Percentiles rank a stretch among this genome's conserved stretches.
These are phyloP conservation scores for Terrapene triunguis DNA, from an alignment of 2,113 vertebrate species.

Conservation along the genomic window DNA sequence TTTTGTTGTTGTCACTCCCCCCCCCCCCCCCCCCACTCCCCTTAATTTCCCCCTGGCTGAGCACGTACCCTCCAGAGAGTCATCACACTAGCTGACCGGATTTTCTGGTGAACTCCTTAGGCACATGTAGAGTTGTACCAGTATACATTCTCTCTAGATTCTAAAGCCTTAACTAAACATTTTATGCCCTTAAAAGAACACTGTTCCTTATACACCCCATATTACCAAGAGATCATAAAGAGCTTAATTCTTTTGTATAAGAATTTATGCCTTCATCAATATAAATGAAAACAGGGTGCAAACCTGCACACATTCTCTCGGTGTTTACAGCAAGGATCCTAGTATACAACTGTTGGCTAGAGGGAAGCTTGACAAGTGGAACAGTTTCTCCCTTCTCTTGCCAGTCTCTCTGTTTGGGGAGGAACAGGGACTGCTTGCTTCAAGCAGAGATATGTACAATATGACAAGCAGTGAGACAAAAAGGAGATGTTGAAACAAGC, in stretches of 20 bases:
- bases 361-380: conserved; percentile 7
- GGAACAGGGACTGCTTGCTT: not conserved
- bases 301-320: not conserved
- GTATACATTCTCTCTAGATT: not conserved
- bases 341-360: not conserved
- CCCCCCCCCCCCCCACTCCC: too few relatives aligned
- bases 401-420: not conserved
- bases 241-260: not conserved
- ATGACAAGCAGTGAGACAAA: not conserved
- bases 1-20: not conserved
- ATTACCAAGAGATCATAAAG: not conserved
- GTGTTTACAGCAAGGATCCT: not conserved
- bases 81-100: not conserved
- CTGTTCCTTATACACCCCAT: not conserved
- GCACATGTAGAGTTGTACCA: not conserved
- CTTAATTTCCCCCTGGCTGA: not conserved
- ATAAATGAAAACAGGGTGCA: conserved; percentile 31
- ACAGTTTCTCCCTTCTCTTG: not conserved
- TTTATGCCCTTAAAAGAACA: not conserved
- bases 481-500: not conserved
- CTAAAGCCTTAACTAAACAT: not conserved
- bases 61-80: not conserved
- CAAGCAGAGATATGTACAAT: not conserved
- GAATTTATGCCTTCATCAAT: not conserved
- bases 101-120: not conserved